Percentiles rank a stretch among this genome's conserved stretches.
These are phyloP conservation scores for Graptemys geographica DNA, from an alignment of 2,797 vertebrate species.

Conservation along the genomic window DNA sequence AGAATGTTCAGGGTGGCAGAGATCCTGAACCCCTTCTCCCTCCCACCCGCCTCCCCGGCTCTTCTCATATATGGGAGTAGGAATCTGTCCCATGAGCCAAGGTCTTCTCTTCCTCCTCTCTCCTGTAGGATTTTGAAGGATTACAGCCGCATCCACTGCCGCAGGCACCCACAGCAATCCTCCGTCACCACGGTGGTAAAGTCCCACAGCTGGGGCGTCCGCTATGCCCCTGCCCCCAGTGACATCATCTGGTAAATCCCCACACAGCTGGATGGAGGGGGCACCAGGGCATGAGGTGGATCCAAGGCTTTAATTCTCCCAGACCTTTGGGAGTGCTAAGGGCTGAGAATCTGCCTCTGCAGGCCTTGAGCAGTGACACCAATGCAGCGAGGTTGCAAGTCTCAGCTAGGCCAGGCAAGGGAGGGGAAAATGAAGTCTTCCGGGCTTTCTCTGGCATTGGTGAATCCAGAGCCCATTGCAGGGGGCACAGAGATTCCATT, in stretches of 20 bases:
- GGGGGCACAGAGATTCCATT: fast-evolving
- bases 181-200: constrained; percentile 92
- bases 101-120: neutral
- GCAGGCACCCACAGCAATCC: constrained; percentile 89
- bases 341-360: neutral
- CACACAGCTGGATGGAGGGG: fast-evolving
- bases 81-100: neutral
- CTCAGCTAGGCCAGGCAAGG: neutral
- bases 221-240: constrained; percentile 91
- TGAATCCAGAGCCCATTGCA: neutral
- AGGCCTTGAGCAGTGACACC: neutral
- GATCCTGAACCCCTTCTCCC: neutral
- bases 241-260: constrained; percentile 94
- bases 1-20: neutral
- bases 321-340: neutral
- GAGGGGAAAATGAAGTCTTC: neutral
- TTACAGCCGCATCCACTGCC: constrained; percentile 85
- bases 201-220: constrained; percentile 90
- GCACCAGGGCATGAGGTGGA: fast-evolving
- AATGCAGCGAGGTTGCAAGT: fast-evolving
- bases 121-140: constrained; percentile 90
- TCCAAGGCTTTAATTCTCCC: neutral
- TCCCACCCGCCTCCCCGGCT: neutral
- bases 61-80: neutral
- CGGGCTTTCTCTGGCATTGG: neutral